These are phyloP conservation scores for Abscondita cerata DNA, from an alignment of 2,888 invertebrate genomes.

Conservation along the genomic window DNA sequence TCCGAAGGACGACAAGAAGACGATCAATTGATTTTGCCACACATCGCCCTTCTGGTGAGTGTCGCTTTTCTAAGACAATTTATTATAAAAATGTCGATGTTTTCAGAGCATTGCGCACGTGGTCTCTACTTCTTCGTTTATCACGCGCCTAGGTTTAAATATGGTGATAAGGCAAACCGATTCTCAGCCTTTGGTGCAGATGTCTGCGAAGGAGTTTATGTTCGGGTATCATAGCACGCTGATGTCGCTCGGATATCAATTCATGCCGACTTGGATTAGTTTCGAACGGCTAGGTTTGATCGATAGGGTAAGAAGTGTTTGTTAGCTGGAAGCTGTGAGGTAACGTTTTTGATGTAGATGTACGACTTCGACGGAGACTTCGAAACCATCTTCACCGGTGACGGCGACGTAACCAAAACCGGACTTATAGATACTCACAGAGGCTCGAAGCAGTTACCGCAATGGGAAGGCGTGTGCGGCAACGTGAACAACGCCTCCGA, in stretches of 20 bases:
- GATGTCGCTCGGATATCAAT: conserved; percentile 81
- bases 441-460: conserved; percentile 74
- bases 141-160: conserved; percentile 75
- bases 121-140: conserved; percentile 68
- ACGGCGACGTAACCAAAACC: conserved; percentile 64
- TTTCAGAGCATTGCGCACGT: conserved; percentile 84
- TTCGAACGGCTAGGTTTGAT: conserved; percentile 89
- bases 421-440: conserved; percentile 81
- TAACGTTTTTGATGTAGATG: conserved; percentile 66
- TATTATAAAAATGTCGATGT: too few relatives aligned
- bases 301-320: conserved; percentile 71
- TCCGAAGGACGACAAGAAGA: conserved; percentile 77
- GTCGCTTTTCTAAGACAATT: too few relatives aligned
- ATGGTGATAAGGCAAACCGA: conserved; percentile 72
- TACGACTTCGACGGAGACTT: conserved; percentile 82
- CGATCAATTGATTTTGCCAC: conserved; percentile 77
- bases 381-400: conserved; percentile 80
- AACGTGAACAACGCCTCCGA: conserved; percentile 80
- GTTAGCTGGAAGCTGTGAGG: too few relatives aligned
- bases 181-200: conserved; percentile 73
- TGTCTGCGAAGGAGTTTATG: conserved; percentile 89
- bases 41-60: conserved; percentile 87
- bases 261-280: conserved; percentile 84
- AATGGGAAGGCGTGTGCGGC: conserved; percentile 81
- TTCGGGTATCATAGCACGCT: conserved; percentile 85